phyloP scores from a whole-genome alignment of 2,888 invertebrate species.

The Epinotia nisella region DNA sequence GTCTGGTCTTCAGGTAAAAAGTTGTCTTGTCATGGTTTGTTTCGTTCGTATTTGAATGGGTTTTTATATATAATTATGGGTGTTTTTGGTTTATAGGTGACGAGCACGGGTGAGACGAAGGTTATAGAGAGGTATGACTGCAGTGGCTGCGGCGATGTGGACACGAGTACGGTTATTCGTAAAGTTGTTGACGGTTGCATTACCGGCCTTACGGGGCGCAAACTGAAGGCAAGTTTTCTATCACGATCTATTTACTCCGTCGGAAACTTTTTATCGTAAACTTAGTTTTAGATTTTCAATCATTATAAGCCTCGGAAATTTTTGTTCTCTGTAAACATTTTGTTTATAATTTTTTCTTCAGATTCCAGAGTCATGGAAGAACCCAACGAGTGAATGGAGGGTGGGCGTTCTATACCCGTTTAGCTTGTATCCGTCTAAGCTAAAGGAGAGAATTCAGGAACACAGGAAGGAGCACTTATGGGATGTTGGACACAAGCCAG shows the following conservation, averaged over 20 bases:
- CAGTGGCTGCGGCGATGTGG: constrained; percentile 98
- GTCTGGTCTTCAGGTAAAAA: constrained; percentile 94
- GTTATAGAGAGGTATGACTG: constrained; percentile 98
- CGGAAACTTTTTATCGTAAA: background rate
- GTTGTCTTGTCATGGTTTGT: constrained; percentile 78
- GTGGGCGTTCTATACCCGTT: constrained; percentile 94
- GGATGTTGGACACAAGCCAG: constrained; percentile 92
- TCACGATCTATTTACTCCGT: constrained; percentile 11
- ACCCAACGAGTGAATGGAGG: constrained; percentile 93
- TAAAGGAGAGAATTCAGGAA: constrained; percentile 92
- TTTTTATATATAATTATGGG: constrained; percentile 52
- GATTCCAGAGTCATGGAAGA: constrained; percentile 93
- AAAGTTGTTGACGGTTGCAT: constrained; percentile 88
- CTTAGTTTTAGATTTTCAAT: background rate
- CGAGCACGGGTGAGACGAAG: constrained; percentile 95
- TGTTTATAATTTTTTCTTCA: constrained; percentile 61
- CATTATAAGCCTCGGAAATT: background rate
- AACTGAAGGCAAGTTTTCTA: constrained; percentile 88
- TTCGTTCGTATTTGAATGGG: constrained; percentile 58
- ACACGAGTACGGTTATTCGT: constrained; percentile 87
- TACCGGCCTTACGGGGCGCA: constrained; percentile 94
- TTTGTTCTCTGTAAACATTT: background rate
- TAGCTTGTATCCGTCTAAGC: constrained; percentile 93
- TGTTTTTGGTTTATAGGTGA: constrained; percentile 85
- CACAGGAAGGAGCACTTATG: constrained; percentile 92